phyloP scores from a whole-genome alignment of 2,888 invertebrate species.

The Drosophila aldrichi region DNA sequence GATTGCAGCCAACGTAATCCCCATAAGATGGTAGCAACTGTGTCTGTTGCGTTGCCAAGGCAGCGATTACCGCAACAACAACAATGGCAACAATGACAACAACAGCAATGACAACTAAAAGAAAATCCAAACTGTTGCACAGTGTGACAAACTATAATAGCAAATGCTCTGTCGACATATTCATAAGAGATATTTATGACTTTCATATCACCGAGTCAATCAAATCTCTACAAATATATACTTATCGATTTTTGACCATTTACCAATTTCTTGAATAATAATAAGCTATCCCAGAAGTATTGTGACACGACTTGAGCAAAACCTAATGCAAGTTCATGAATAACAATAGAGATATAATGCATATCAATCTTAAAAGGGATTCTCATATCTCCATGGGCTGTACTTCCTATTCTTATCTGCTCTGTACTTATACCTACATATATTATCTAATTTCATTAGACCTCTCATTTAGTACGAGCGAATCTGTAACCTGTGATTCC shows the following conservation, averaged over 20 bases:
- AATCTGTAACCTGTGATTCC: neutral
- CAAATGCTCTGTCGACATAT: slow-evolving; percentile 31
- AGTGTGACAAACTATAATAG: slow-evolving; percentile 33
- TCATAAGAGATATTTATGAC: slow-evolving; percentile 36
- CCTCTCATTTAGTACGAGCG: neutral
- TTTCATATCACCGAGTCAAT: slow-evolving; percentile 7
- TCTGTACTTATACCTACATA: too few species aligned
- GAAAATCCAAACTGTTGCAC: slow-evolving; percentile 40
- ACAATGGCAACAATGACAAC: slow-evolving; percentile 11
- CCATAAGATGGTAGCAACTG: slow-evolving; percentile 65
- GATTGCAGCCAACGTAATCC: slow-evolving; percentile 72
- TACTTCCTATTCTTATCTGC: too few species aligned
- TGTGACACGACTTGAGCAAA: too few species aligned
- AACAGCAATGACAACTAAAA: slow-evolving; percentile 24
- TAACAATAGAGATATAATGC: too few species aligned
- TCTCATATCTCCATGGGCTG: too few species aligned
- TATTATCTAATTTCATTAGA: too few species aligned
- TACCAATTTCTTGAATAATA: slow-evolving; percentile 6
- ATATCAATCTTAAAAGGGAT: too few species aligned
- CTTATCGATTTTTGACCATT: slow-evolving; percentile 4
- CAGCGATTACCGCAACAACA: slow-evolving; percentile 55
- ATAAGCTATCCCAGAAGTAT: slow-evolving; percentile 6
- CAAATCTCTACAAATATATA: slow-evolving; percentile 15
- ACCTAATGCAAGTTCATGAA: too few species aligned
- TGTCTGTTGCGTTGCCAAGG: slow-evolving; percentile 35